Base-by-base conservation (phyloP, 2,797 vertebrate species). In the Myripristis murdjan region DNA sequence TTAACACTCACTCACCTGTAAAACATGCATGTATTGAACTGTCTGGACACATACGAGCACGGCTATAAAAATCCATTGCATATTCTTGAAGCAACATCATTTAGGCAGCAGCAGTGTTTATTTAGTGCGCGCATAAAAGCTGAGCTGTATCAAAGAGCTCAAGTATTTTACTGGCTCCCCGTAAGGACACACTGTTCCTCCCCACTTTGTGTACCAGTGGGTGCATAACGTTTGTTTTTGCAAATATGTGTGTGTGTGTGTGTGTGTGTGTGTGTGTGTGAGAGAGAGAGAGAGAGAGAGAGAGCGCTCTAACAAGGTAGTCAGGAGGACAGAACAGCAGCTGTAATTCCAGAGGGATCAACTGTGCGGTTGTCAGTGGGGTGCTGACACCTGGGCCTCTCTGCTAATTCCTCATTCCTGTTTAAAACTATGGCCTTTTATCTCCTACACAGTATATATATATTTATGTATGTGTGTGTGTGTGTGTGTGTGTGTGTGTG, bases 371-470 rank as follows among this genome's bases (percentile, higher is more conserved):
- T 87, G 73, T 75, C 82, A 73, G 77, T 46, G 69, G 80, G 85
- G 79, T 86, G 78, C 58, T 81, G 82, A 88, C 88, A 89, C 81
- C 86, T 86, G 68, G 85, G 79, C 79, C 80, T 74, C 70, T 58
- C 64, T 49, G 61, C 81, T 88, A 86, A 90, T 86, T 89, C 83
- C 74, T 89, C 81, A 79, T 83, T 70, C 55, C 70, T 82, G 80
- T 85, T 82, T 72, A 73, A 83, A 74, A 75, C 79, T 82, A 79
- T 18, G 62, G 57, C 56, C 66, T 43, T 80, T 68, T 54, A 73
- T 69, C 69, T 64, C 22, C 57, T 31, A 56, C 58, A 52, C 60
- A 28, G 33, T 12, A 9, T 59, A 56, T 6, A 10, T 71, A 24
- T 41, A n/a, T n/a, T n/a, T n/a, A n/a, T n/a, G n/a, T n/a, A n/a